A percentile compares a stretch with the other conserved stretches of the same genome.
Evolutionary conservation across 2,888 invertebrate genomes (phyloP).

Genomic region (Hydroisotoma schaefferi): DNA sequence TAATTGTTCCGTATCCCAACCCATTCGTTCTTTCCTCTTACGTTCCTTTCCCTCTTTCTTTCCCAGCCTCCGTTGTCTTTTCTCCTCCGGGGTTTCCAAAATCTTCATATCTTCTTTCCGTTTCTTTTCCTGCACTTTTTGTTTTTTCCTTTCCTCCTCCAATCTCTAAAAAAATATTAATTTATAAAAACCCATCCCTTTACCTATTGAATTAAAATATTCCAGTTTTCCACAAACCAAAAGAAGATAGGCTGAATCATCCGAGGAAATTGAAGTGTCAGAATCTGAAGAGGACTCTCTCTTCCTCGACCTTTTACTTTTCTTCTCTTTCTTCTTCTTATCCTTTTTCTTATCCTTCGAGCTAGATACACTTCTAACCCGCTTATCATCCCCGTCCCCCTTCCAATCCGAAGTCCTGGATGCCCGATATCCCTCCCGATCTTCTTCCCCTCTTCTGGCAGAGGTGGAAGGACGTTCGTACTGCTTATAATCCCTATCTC

Average conservation of each 20-base stretch:
- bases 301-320: conserved; percentile 23
- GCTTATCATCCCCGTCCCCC: not conserved
- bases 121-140: conserved; percentile 63
- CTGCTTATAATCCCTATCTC: conserved; percentile 1
- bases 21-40: conserved; percentile 84
- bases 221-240: no score
- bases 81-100: conserved; percentile 93
- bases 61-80: conserved; percentile 71
- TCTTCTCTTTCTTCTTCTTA: conserved; percentile 10
- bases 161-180: conserved; percentile 55
- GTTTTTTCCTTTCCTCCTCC: conserved; percentile 66
- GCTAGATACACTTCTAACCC: not conserved
- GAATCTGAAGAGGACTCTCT: conserved; percentile 8
- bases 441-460: not conserved
- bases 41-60: conserved; percentile 80
- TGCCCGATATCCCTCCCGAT: not conserved
- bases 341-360: not conserved
- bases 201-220: no score
- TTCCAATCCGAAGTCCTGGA: not conserved
- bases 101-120: conserved; percentile 77
- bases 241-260: no score
- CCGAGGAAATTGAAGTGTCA: conserved; percentile 12
- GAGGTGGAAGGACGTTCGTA: not conserved
- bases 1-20: conserved; percentile 94
- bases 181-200: no score